Conservation (phyloP, 2,888 invertebrate genomes). For the Lordiphosa fenestrarum region DNA sequence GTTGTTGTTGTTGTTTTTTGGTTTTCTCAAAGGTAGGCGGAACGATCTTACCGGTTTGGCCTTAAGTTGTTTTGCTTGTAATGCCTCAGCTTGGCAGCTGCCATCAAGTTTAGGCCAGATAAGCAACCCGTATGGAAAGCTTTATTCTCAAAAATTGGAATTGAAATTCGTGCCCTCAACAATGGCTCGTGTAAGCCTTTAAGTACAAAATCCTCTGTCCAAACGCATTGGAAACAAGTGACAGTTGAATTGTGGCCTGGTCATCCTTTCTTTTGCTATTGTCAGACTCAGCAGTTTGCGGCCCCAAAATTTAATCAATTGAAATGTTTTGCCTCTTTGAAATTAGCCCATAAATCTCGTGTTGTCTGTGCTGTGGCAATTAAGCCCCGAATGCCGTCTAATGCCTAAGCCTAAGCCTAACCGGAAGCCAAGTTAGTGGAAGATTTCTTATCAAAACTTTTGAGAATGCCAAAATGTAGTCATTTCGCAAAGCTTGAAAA, state of each 20-base stretch:
- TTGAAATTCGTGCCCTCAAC: too few species aligned
- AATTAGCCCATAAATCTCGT: too few species aligned
- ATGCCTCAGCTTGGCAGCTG: conserved; percentile 42
- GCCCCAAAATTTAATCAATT: conserved; percentile 5
- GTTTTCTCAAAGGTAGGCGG: conserved; percentile 24
- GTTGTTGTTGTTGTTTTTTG: conserved; percentile 4
- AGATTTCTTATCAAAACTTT: conserved; percentile 33
- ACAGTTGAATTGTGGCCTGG: too few species aligned
- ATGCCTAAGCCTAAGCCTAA: conserved; percentile 40
- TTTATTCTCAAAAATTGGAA: not conserved
- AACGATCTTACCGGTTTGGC: conserved; percentile 45
- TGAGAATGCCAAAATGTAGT: conserved; percentile 33
- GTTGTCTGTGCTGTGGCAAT: conserved; percentile 13
- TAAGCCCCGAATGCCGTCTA: conserved; percentile 35
- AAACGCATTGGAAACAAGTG: too few species aligned
- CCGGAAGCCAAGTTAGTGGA: conserved; percentile 14
- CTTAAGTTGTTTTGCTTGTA: conserved; percentile 64
- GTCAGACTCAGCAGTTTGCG: not conserved
- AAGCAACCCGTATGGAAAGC: conserved; percentile 31
- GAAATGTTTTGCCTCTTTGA: conserved; percentile 6
- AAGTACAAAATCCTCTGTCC: too few species aligned
- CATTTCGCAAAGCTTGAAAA: conserved; percentile 35
- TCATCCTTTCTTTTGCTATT: too few species aligned
- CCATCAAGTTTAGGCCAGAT: conserved; percentile 13
- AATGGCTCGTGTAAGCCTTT: too few species aligned